These are phyloP conservation scores for Nothocercus nigrocapillus DNA, from an alignment of 2,113 vertebrate species.

Conservation along the genomic window DNA sequence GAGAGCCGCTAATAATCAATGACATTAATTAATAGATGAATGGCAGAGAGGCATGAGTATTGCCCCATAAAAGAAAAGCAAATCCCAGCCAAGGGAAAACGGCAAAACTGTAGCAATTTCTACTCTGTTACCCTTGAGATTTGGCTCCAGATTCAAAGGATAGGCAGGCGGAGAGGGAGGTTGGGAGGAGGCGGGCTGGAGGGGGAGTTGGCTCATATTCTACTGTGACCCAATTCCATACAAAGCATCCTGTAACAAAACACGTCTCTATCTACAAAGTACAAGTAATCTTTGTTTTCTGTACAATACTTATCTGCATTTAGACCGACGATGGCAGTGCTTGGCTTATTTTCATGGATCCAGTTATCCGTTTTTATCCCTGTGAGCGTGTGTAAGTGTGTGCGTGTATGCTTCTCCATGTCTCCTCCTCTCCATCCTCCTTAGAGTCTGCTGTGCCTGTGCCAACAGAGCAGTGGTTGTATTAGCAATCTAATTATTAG, in stretches of 20 bases:
- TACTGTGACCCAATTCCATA: slow-evolving; percentile 77
- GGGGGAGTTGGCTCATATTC: slow-evolving; percentile 65
- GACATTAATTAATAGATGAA: slow-evolving; percentile 54
- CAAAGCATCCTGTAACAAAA: slow-evolving; percentile 77
- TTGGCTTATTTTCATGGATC: slow-evolving; percentile 66
- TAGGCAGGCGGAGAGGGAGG: slow-evolving; percentile 54
- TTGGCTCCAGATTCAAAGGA: slow-evolving; percentile 77
- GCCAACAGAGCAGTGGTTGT: not conserved
- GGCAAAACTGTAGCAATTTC: slow-evolving; percentile 48
- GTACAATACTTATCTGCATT: slow-evolving; percentile 78
- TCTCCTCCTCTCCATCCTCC: slow-evolving; percentile 22
- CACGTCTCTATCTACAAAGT: slow-evolving; percentile 75
- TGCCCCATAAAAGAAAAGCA: slow-evolving; percentile 51
- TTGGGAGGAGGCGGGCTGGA: slow-evolving; percentile 5
- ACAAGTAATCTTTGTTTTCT: slow-evolving; percentile 77
- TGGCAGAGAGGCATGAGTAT: not conserved
- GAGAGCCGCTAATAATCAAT: slow-evolving; percentile 38
- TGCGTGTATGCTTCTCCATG: not conserved
- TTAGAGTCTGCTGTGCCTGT: not conserved
- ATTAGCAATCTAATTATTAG: not conserved
- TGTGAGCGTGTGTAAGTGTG: not conserved
- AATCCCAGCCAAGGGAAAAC: slow-evolving; percentile 42
- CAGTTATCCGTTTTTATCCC: slow-evolving; percentile 72
- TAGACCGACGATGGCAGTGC: slow-evolving; percentile 63
- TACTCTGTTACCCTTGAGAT: slow-evolving; percentile 61